Evolutionary conservation across 2,113 vertebrate genomes (phyloP).

Genomic region (Toxostoma redivivum): DNA sequence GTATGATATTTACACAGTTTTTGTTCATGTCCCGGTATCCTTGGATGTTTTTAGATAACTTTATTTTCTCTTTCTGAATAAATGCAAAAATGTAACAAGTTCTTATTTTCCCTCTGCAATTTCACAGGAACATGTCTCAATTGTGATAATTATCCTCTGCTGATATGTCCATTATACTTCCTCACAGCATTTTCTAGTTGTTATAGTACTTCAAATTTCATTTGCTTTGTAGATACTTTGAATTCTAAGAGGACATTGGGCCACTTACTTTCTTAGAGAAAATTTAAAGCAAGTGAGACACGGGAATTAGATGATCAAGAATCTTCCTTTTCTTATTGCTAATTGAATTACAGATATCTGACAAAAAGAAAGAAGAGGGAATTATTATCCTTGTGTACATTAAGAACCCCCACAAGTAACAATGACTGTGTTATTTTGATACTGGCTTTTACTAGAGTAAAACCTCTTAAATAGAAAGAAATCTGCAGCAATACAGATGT

Average conservation of each 20-base stretch:
- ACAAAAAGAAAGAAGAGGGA: not conserved
- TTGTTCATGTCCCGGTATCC: not conserved
- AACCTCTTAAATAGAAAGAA: not conserved
- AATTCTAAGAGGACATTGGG: not conserved
- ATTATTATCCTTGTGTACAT: not conserved
- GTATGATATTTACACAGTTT: not conserved
- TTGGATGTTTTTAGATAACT: not conserved
- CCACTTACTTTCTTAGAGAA: not conserved
- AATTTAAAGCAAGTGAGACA: not conserved
- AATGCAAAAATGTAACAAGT: not conserved
- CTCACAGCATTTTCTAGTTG: not conserved
- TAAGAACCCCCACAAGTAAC: not conserved
- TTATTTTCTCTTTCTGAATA: not conserved
- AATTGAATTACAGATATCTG: not conserved
- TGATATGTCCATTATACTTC: not conserved
- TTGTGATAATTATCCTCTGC: not conserved
- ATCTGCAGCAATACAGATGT: not conserved
- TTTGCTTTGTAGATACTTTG: conserved; percentile 1
- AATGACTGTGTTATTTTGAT: not conserved
- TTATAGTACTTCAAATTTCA: not conserved
- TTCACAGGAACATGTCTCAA: not conserved
- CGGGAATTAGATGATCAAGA: not conserved
- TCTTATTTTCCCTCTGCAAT: not conserved
- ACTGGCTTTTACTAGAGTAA: not conserved
- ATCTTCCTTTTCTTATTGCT: not conserved